Evolutionary conservation across 2,888 invertebrate genomes (phyloP).

Genomic region (Cheilosia pagana): DNA sequence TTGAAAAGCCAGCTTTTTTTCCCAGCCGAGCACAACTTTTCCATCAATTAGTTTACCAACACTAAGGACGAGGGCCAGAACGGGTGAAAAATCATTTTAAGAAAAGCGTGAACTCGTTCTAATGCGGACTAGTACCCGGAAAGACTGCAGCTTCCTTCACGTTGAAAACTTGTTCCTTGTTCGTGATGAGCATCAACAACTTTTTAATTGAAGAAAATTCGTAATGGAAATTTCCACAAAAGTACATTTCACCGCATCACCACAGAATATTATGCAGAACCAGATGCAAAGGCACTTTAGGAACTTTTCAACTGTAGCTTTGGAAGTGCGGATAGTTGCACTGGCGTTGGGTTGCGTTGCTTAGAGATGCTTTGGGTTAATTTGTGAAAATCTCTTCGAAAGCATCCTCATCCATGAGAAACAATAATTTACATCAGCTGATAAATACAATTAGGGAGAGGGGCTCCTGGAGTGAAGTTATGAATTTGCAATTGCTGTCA

Average conservation of each 20-base stretch:
- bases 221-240: constrained; percentile 45
- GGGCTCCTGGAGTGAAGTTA: background rate
- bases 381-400: no score
- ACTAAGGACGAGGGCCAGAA: background rate
- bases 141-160: constrained; percentile 20
- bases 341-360: no score
- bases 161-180: constrained; percentile 29
- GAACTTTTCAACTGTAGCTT: no score
- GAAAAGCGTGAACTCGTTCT: constrained; percentile 5
- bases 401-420: no score
- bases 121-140: constrained; percentile 21
- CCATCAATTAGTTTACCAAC: constrained; percentile 44
- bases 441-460: no score
- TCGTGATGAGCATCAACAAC: constrained; percentile 70
- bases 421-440: no score
- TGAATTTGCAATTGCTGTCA: constrained; percentile 1
- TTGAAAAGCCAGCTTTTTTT: constrained; percentile 49
- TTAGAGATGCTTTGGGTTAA: no score
- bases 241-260: background rate
- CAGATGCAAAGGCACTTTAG: background rate
- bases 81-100: background rate
- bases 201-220: constrained; percentile 70
- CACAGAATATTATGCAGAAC: background rate
- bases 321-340: background rate
- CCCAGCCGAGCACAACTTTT: constrained; percentile 8